Percentiles rank a stretch among this genome's conserved stretches.
phyloP scores from a whole-genome alignment of 2,888 invertebrate species.

The Aethes cnicana region DNA sequence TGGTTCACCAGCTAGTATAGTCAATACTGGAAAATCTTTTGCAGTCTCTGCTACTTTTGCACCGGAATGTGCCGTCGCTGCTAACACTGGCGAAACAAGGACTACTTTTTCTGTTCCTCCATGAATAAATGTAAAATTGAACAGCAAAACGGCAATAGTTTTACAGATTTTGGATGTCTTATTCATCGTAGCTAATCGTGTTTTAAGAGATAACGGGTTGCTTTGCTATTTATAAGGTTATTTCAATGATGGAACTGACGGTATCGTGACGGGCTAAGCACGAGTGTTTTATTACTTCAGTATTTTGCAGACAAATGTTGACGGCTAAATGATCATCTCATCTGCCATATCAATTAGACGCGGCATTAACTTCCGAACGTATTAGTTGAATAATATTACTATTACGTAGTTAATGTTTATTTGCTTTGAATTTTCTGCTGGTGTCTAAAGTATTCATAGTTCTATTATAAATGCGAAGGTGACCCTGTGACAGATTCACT shows the following conservation, averaged over 20 bases:
- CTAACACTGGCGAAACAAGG: constrained; percentile 56
- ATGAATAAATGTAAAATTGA: constrained; percentile 25
- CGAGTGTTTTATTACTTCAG: constrained; percentile 16
- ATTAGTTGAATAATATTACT: too few relatives aligned
- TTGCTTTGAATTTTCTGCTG: too few relatives aligned
- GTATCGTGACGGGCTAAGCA: constrained; percentile 38
- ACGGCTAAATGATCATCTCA: background rate
- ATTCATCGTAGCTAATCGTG: constrained; percentile 56
- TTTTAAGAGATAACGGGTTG: constrained; percentile 48
- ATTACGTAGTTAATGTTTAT: too few relatives aligned
- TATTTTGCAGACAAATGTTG: constrained; percentile 1
- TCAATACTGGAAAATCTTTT: constrained; percentile 66
- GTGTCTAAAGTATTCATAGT: too few relatives aligned
- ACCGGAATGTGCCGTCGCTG: constrained; percentile 48
- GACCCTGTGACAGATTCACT: too few relatives aligned
- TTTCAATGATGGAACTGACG: constrained; percentile 64
- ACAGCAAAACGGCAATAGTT: constrained; percentile 20
- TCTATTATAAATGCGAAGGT: too few relatives aligned
- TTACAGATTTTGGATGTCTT: constrained; percentile 33
- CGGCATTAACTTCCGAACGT: too few relatives aligned
- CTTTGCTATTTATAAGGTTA: constrained; percentile 65
- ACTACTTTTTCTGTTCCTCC: constrained; percentile 43
- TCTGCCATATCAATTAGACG: background rate
- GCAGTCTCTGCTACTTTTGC: constrained; percentile 55
- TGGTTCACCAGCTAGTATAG: constrained; percentile 50